Conservation (phyloP, 2,888 invertebrate species). For the Monoplex corrugatus region DNA sequence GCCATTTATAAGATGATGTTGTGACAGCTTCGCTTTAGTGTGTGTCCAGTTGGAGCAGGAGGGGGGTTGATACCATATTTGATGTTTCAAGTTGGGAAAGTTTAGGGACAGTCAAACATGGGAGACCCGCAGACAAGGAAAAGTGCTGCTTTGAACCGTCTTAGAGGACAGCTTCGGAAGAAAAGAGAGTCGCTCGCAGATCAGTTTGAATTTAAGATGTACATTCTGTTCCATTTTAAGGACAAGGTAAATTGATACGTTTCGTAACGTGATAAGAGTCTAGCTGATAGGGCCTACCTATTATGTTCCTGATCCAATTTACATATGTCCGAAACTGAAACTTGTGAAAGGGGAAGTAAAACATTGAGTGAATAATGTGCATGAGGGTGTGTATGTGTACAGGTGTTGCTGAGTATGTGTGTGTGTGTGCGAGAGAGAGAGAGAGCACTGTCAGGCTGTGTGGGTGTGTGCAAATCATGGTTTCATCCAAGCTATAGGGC, state of each 20-base stretch:
- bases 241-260: constrained; percentile 77
- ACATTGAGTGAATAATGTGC: too few relatives aligned
- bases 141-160: constrained; percentile 72
- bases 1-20: constrained; percentile 39
- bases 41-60: constrained; percentile 15
- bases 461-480: too few relatives aligned
- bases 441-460: too few relatives aligned
- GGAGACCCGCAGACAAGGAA: constrained; percentile 75
- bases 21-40: constrained; percentile 22
- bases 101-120: constrained; percentile 57
- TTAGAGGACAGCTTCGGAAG: constrained; percentile 77
- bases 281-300: too few relatives aligned
- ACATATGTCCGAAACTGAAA: too few relatives aligned
- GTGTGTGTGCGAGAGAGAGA: too few relatives aligned
- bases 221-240: constrained; percentile 80
- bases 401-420: too few relatives aligned
- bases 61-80: constrained; percentile 34
- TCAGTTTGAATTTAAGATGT: constrained; percentile 81
- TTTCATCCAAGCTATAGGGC: too few relatives aligned
- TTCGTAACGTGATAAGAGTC: too few relatives aligned
- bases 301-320: too few relatives aligned
- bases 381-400: too few relatives aligned
- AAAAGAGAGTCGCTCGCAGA: constrained; percentile 80
- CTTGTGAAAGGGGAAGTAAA: too few relatives aligned
- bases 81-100: background rate